Percentiles rank a stretch among this genome's conserved stretches.
Conservation (phyloP, 2,888 invertebrate species). For the Timandra comae region DNA sequence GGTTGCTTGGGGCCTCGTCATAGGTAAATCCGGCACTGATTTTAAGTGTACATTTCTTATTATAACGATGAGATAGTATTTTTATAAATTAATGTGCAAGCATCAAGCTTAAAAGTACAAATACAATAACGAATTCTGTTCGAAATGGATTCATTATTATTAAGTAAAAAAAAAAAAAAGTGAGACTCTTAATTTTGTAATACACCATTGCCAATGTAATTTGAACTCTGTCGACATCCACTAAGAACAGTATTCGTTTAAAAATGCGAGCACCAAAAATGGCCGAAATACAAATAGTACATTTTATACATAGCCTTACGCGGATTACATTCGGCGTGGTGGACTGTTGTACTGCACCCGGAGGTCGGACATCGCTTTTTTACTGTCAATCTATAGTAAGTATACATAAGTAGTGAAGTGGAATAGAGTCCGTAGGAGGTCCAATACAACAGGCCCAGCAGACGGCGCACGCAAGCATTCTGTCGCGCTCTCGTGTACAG, state of each 20-base stretch:
- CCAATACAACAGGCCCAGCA: too few species aligned
- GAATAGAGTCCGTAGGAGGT: too few species aligned
- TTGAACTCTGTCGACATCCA: conserved; percentile 13
- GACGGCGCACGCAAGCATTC: too few species aligned
- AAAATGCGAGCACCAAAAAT: conserved; percentile 28
- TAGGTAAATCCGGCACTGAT: background rate
- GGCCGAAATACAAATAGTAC: conserved; percentile 22
- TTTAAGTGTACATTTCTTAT: background rate
- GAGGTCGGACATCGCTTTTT: too few species aligned
- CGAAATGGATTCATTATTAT: conserved; percentile 29
- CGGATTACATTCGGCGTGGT: too few species aligned
- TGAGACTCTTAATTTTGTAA: too few species aligned
- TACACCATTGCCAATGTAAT: conserved; percentile 2
- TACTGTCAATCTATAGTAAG: too few species aligned
- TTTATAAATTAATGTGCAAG: conserved; percentile 32
- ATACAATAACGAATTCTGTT: conserved; percentile 37
- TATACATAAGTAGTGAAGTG: too few species aligned
- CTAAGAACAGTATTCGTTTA: conserved; percentile 39
- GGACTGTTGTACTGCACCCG: too few species aligned
- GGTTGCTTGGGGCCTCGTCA: too few species aligned
- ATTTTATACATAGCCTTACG: conserved; percentile 14
- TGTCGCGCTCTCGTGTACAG: too few species aligned
- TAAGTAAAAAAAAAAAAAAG: too few species aligned
- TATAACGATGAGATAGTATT: background rate
- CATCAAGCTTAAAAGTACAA: conserved; percentile 35